Evolutionary conservation across 2,888 invertebrate genomes (phyloP), one percentile per base, ranked within the genome.

Genomic region (Dasypolia templi): DNA sequence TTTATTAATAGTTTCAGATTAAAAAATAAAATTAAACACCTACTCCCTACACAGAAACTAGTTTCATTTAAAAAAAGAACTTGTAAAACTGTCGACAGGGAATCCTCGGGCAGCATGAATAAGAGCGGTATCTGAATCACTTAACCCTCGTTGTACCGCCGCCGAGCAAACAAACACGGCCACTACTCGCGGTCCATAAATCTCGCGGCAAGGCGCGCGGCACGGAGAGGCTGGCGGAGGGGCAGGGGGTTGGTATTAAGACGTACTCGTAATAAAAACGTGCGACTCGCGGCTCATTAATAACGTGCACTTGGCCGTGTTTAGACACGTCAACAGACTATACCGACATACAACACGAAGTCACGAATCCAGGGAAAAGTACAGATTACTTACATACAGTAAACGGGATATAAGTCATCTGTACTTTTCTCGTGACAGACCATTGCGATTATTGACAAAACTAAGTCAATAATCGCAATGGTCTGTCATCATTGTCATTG

Each of bases 231-330:
- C 3, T 0, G 44, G 29, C n/a, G 12, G 5, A 2, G 12, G 46
- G 72, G 35, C 5, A 6, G 3, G 2, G 46, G 12, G 22, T 35
- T 11, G 49, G 51, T 32, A 77, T 85, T 81, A 86, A 86, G 86
- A 79, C 67, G 73, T 73, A 74, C 79, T 77, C 73, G 67, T 75
- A 81, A 83, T 86, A 83, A 86, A 79, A 85, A 77, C 75, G 56
- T 64, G 66, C 65, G 59, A 75, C 75, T 72, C 67, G 81, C 77
- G 65, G 84, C 81, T 83, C 86, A 86, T 86, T 86, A 86, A 86
- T 83, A 83, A 86, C 79, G 39, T 68, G 68, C 70, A 65, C 65
- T 78, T 26, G 46, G 51, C n/a, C 29, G 32, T 29, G n/a, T 44
- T 49, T 35, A 46, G 49, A n/a, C n/a, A n/a, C n/a, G n/a, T 42